Evolutionary conservation across 2,888 invertebrate species (phyloP).

Genomic region (Melanotus villosus): DNA sequence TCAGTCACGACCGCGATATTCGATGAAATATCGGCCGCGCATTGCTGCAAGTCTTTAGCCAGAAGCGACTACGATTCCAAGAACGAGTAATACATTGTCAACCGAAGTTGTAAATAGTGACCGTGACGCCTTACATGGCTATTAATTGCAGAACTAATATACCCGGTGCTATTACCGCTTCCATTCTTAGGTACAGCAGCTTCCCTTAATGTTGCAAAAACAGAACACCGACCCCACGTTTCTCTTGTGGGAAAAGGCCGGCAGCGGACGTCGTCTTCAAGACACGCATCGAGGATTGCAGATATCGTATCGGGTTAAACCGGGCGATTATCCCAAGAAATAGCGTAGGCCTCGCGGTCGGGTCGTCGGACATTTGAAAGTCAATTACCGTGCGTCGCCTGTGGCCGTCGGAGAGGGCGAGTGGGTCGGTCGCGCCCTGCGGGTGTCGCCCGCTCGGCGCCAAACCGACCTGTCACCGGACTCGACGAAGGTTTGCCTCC

Average conservation of each 20-base stretch:
- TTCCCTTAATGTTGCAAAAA: slow-evolving; percentile 31
- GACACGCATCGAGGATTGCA: slow-evolving; percentile 26
- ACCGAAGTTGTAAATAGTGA: slow-evolving; percentile 27
- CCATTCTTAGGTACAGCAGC: slow-evolving; percentile 9
- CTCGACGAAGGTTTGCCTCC: slow-evolving; percentile 33
- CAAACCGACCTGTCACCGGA: slow-evolving; percentile 56
- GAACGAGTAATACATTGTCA: slow-evolving; percentile 36
- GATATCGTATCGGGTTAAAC: slow-evolving; percentile 37
- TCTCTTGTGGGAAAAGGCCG: slow-evolving; percentile 34
- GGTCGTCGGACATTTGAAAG: slow-evolving; percentile 59
- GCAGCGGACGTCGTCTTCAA: slow-evolving; percentile 15
- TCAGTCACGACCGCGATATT: slow-evolving; percentile 46
- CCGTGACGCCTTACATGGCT: slow-evolving; percentile 27
- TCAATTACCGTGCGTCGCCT: slow-evolving; percentile 59
- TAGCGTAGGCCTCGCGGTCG: slow-evolving; percentile 47
- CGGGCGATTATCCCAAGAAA: slow-evolving; percentile 40
- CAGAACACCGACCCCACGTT: slow-evolving; percentile 13
- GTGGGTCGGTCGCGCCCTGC: slow-evolving; percentile 60
- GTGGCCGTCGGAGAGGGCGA: slow-evolving; percentile 59
- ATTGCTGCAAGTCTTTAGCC: slow-evolving; percentile 25
- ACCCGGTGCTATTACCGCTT: slow-evolving; percentile 17
- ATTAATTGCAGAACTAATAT: slow-evolving; percentile 35
- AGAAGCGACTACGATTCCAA: slow-evolving; percentile 31
- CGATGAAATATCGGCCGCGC: slow-evolving; percentile 44
- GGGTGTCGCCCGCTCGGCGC: slow-evolving; percentile 62